These are phyloP conservation scores for Apamea crenata DNA, from an alignment of 2,888 invertebrate species.

Conservation along the genomic window DNA sequence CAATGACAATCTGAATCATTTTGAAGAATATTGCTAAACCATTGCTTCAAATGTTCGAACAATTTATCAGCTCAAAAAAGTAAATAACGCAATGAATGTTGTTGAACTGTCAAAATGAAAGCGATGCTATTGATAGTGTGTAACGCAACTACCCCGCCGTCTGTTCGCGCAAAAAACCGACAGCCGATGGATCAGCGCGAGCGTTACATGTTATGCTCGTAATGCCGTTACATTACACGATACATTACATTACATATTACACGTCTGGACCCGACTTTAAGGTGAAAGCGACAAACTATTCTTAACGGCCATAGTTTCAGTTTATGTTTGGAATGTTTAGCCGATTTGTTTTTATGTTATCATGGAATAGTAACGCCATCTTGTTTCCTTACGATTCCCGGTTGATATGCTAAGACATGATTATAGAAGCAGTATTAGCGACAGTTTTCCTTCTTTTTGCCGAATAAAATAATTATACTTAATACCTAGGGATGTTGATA, in stretches of 20 bases:
- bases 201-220: not conserved
- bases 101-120: too few relatives aligned
- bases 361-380: constrained; percentile 30
- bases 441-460: constrained; percentile 7
- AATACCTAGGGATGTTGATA: not conserved
- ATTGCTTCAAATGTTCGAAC: too few relatives aligned
- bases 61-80: too few relatives aligned
- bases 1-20: too few relatives aligned
- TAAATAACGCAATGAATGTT: too few relatives aligned
- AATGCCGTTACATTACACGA: not conserved
- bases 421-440: not conserved
- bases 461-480: not conserved
- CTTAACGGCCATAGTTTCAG: constrained; percentile 14
- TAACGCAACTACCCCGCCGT: too few relatives aligned
- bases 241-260: not conserved
- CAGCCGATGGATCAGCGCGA: not conserved
- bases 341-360: constrained; percentile 32
- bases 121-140: too few relatives aligned
- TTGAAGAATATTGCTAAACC: too few relatives aligned
- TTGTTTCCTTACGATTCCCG: constrained; percentile 25
- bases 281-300: constrained; percentile 44
- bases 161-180: not conserved
- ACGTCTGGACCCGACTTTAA: not conserved
- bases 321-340: constrained; percentile 31
- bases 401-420: constrained; percentile 12